Conservation (phyloP, 2,797 vertebrate species). For the Oreochromis mossambicus region DNA sequence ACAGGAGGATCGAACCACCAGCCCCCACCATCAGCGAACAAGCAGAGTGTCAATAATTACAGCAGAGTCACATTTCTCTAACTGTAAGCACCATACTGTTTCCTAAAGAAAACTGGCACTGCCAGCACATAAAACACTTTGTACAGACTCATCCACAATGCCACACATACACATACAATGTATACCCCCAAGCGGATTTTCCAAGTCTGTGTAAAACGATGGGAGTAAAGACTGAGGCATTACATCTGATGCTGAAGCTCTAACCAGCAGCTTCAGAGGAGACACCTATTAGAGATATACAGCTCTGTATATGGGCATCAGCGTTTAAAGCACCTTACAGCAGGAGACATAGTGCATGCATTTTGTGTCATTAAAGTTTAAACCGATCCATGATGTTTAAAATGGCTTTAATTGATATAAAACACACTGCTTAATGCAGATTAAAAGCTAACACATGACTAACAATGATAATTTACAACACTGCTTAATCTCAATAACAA, state of each 20-base stretch:
- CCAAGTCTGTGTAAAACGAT: neutral
- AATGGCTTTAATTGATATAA: neutral
- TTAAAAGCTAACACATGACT: conserved; percentile 7
- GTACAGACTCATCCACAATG: neutral
- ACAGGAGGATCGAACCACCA: neutral
- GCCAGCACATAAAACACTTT: neutral
- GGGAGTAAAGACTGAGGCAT: neutral
- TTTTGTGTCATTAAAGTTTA: neutral
- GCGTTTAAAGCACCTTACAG: neutral
- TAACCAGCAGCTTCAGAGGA: neutral
- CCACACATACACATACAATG: neutral
- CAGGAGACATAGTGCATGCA: neutral
- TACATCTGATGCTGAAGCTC: neutral
- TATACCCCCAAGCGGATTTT: neutral
- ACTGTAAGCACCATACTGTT: neutral
- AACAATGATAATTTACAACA: conserved; percentile 25
- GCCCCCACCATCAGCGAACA: neutral
- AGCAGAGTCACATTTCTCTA: neutral
- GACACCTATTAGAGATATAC: neutral
- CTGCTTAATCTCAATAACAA: conserved; percentile 21
- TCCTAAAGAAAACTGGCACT: neutral
- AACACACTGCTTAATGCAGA: neutral
- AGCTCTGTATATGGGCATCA: neutral
- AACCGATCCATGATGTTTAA: neutral
- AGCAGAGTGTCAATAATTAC: neutral